These are phyloP conservation scores for Cremastobaeus sp. DNA, from an alignment of 2,888 invertebrate genomes.

Conservation along the genomic window DNA sequence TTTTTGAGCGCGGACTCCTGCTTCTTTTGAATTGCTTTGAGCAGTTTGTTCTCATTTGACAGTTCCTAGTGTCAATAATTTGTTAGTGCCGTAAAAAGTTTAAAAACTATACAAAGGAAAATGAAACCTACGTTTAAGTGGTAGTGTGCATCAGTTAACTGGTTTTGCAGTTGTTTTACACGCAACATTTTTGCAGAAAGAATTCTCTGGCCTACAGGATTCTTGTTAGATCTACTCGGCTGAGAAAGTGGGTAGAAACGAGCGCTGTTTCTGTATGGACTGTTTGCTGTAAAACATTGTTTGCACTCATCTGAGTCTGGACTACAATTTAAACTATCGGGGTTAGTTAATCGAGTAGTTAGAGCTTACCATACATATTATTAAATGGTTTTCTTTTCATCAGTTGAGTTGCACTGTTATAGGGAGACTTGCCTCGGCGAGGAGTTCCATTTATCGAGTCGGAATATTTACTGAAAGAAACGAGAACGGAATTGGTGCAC, in stretches of 20 bases:
- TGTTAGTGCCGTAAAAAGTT: not conserved
- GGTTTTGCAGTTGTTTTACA: constrained; percentile 88
- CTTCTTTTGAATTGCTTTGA: constrained; percentile 87
- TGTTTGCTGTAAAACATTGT: constrained; percentile 52
- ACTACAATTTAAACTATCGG: too few species aligned
- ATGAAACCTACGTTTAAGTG: constrained; percentile 83
- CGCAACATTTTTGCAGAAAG: constrained; percentile 87
- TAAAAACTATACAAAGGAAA: constrained; percentile 13
- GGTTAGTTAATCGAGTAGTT: too few species aligned
- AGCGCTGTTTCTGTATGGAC: constrained; percentile 78
- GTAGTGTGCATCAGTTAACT: constrained; percentile 87
- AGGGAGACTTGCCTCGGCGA: constrained; percentile 65
- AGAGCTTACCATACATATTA: constrained; percentile 69
- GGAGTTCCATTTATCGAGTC: constrained; percentile 63
- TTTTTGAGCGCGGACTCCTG: constrained; percentile 88
- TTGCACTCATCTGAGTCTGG: not conserved
- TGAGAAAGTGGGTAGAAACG: constrained; percentile 75
- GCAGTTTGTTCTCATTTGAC: constrained; percentile 85
- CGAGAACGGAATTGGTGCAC: too few species aligned
- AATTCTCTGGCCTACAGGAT: constrained; percentile 81
- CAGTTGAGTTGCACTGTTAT: constrained; percentile 64
- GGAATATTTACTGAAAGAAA: constrained; percentile 67
- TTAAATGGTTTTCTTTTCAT: constrained; percentile 70
- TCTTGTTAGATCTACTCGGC: constrained; percentile 65
- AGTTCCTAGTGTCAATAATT: constrained; percentile 80